Evolutionary conservation across 1,140 invertebrate species (phyloP), one percentile per base, ranked within the genome.

Genomic region (Nasonia longicornis): DNA sequence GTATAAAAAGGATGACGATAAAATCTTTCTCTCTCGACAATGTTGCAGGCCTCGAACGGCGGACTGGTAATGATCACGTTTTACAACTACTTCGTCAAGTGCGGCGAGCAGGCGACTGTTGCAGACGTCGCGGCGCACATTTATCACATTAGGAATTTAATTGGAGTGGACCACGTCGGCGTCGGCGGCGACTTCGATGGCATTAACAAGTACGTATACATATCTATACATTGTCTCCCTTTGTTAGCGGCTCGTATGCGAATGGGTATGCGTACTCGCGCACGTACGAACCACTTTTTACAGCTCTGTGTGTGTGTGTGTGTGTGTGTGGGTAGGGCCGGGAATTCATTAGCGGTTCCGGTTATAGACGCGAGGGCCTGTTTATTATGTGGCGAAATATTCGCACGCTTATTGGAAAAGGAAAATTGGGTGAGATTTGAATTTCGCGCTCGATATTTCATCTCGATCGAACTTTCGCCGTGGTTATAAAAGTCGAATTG

Each of bases 41-140:
- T 83, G 63, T 89, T 87, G 22, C 89, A 97, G 95, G 94, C 94
- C 91, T 92, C 92, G 84, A 97, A 97, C 87, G 93, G 94, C 72
- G 96, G 96, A 48, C 92, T 97, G 63, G 95, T 97, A 16, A 97
- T 97, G 96, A 95, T 97, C 72, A 96, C 95, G 84, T 97, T 97
- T 91, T 97, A 95, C 91, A 95, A 94, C 78, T 93, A 94, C 86
- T 97, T 96, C 90, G 94, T 97, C 83, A 96, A 95, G 87, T 97
- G 96, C 89, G 92, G 93, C 77, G 92, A 93, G 70, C 93, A 94
- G 84, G 95, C 95, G 42, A 95, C 93, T 35, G 89, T 96, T 80
- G 93, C 94, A 76, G 95, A 96, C 88, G 95, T 96, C 76, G 95
- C 95, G 80, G 94, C 89, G 64, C 90, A 91, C 79, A 91, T 91